Conservation (phyloP, 1,140 invertebrate species). For the Drosophila repletoides region DNA sequence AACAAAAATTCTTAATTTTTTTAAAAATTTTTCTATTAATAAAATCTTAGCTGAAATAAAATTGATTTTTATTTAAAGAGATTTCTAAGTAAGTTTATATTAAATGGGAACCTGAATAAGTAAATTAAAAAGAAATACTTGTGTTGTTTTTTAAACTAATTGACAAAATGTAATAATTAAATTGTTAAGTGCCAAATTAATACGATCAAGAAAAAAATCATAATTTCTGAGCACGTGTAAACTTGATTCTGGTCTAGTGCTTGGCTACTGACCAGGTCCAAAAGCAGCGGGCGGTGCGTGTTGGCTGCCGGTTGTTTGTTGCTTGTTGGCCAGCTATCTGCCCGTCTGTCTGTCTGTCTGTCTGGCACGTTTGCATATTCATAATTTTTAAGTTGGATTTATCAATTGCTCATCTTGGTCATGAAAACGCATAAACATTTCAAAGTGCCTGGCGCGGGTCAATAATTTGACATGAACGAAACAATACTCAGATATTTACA, state of each 20-base stretch:
- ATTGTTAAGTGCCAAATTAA: too few relatives aligned
- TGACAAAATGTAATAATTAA: too few relatives aligned
- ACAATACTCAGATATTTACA: constrained; percentile 61
- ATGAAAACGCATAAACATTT: constrained; percentile 80
- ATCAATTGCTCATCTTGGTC: constrained; percentile 79
- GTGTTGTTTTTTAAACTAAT: too few relatives aligned
- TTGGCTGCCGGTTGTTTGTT: constrained; percentile 14
- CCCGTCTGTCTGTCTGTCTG: not conserved
- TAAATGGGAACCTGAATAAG: too few relatives aligned
- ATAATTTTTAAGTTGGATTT: constrained; percentile 71
- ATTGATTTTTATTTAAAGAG: not conserved
- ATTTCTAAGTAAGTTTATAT: not conserved
- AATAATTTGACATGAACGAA: constrained; percentile 81
- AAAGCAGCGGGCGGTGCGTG: constrained; percentile 57
- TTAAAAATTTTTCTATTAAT: too few relatives aligned
- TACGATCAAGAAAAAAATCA: too few relatives aligned
- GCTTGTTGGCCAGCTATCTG: constrained; percentile 5
- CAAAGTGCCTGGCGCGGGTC: constrained; percentile 69
- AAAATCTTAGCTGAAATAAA: too few relatives aligned
- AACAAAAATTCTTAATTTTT: too few relatives aligned
- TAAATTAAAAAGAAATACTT: too few relatives aligned
- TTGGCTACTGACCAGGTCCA: constrained; percentile 52
- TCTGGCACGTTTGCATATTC: constrained; percentile 66
- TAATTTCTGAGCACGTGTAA: too few relatives aligned
- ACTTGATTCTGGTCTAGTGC: constrained; percentile 30